Evolutionary conservation across 2,797 vertebrate genomes (phyloP).

Genomic region (Jordanella pulchra): DNA sequence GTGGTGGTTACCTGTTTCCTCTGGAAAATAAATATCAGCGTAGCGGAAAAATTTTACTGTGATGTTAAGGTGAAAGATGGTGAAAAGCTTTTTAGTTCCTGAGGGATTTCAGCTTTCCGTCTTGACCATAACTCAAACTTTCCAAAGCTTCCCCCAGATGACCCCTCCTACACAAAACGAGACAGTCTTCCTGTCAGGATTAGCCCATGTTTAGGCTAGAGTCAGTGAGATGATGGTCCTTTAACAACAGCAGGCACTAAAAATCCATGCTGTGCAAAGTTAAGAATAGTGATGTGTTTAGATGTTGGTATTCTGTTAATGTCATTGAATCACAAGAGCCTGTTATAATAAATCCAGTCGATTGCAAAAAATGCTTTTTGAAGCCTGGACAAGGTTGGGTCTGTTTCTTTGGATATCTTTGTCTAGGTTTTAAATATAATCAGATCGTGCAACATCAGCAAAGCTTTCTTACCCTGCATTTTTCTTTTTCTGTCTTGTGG

Average conservation of each 20-base stretch:
- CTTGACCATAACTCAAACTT: constrained; percentile 55
- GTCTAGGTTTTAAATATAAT: not conserved
- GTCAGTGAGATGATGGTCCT: constrained; percentile 49
- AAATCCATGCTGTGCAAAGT: constrained; percentile 43
- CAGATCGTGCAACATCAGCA: constrained; percentile 14
- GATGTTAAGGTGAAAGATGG: not conserved
- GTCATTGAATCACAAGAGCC: constrained; percentile 35
- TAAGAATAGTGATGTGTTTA: constrained; percentile 62
- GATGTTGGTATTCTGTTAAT: constrained; percentile 32
- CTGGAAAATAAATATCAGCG: not conserved
- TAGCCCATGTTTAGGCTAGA: constrained; percentile 63
- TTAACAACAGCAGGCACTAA: constrained; percentile 32
- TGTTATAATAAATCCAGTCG: not conserved
- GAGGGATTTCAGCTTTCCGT: constrained; percentile 33
- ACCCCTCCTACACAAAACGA: constrained; percentile 18
- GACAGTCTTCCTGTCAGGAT: constrained; percentile 39
- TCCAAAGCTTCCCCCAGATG: constrained; percentile 48
- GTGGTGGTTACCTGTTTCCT: not conserved
- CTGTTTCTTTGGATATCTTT: not conserved
- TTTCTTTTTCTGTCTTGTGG: constrained; percentile 18
- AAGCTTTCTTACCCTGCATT: not conserved
- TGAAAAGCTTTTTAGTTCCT: constrained; percentile 28
- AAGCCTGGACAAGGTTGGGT: not conserved
- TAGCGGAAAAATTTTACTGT: constrained; percentile 20
- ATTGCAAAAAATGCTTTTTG: not conserved